Evolutionary conservation across 2,888 invertebrate species (phyloP).

Genomic region (Rhynchonema sp.): DNA sequence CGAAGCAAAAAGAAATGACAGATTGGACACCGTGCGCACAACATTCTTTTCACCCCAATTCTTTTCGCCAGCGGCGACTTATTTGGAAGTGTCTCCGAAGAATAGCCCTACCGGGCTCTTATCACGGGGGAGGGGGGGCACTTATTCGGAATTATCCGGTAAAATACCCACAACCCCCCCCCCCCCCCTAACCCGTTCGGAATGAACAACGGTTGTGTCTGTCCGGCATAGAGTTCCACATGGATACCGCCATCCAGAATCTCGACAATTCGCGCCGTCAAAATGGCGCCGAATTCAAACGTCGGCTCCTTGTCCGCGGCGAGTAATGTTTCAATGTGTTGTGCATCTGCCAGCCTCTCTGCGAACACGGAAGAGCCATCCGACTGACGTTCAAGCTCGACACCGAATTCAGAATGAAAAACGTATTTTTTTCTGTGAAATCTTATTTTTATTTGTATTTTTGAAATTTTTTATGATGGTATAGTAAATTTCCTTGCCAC

Average conservation of each 20-base stretch:
- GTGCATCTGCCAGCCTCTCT: slow-evolving; percentile 63
- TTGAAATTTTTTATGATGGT: not conserved
- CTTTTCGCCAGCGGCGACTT: too few relatives aligned
- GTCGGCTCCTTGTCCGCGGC: slow-evolving; percentile 42
- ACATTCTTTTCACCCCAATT: too few relatives aligned
- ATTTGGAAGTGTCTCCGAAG: too few relatives aligned
- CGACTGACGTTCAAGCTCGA: slow-evolving; percentile 9
- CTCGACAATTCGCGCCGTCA: slow-evolving; percentile 70
- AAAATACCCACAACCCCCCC: too few relatives aligned
- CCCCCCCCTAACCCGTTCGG: too few relatives aligned
- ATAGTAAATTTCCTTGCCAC: too few relatives aligned
- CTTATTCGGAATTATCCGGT: too few relatives aligned
- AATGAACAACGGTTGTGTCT: slow-evolving; percentile 54
- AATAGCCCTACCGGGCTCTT: too few relatives aligned
- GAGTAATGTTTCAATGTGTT: slow-evolving; percentile 42
- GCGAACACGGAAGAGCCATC: slow-evolving; percentile 37
- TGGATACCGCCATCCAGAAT: slow-evolving; percentile 17
- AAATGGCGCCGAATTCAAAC: slow-evolving; percentile 77
- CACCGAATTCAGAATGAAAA: slow-evolving; percentile 15
- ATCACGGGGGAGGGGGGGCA: too few relatives aligned
- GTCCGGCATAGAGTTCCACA: slow-evolving; percentile 7
- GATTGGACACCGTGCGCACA: too few relatives aligned
- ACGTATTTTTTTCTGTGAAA: not conserved
- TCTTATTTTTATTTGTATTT: not conserved
- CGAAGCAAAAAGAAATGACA: too few relatives aligned